phyloP scores from a whole-genome alignment of 2,113 vertebrate genomes.

The Melanerpes formicivorus region DNA sequence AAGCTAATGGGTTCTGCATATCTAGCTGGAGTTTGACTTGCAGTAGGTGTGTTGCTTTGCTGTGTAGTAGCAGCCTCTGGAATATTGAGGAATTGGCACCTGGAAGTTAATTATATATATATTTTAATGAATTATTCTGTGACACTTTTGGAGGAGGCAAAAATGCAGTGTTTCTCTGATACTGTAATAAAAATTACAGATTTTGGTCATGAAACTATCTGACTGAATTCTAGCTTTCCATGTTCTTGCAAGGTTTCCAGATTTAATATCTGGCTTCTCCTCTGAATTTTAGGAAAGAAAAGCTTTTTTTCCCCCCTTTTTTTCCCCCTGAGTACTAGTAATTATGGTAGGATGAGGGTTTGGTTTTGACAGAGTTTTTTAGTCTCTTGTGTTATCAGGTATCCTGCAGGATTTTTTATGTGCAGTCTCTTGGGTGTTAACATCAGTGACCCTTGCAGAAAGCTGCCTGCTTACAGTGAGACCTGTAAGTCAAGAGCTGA shows the following conservation, averaged over 20 bases:
- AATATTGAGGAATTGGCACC: neutral
- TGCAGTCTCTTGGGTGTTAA: neutral
- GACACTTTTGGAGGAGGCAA: neutral
- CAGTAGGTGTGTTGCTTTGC: neutral
- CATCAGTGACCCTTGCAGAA: neutral
- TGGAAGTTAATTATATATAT: neutral
- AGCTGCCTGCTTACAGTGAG: neutral
- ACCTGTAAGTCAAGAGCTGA: neutral
- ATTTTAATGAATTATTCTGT: neutral
- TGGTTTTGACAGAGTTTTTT: neutral
- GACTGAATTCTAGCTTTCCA: neutral
- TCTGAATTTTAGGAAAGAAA: neutral
- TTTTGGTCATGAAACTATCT: neutral
- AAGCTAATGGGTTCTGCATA: neutral
- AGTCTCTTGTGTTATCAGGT: neutral
- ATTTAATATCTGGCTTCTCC: neutral
- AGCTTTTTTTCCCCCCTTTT: neutral
- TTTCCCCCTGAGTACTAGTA: neutral
- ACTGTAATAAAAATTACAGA: neutral
- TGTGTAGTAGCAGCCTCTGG: neutral
- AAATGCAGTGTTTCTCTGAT: neutral
- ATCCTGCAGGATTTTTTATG: neutral
- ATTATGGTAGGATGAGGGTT: neutral
- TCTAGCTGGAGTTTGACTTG: neutral
- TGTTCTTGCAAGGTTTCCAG: neutral